A percentile compares a stretch with the other conserved stretches of the same genome.
Conservation (phyloP, 2,113 vertebrate genomes). For the Strigops habroptila region DNA sequence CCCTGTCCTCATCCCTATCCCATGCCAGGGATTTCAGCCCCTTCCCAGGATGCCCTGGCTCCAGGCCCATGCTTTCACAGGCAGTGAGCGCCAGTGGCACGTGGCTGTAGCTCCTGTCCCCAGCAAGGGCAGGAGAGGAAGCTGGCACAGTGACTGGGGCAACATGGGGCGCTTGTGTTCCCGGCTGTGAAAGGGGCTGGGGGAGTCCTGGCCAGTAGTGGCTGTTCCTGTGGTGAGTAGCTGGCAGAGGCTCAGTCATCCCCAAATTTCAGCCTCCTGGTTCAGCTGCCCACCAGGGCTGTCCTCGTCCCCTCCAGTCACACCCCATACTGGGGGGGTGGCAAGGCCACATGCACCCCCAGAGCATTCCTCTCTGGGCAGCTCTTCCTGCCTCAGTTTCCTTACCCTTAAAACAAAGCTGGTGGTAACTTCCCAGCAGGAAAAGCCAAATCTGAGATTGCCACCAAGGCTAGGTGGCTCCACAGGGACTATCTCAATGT, state of each 20-base stretch:
- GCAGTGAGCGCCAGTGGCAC: neutral
- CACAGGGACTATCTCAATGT: neutral
- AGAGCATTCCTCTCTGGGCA: neutral
- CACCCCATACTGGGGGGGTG: too few relatives aligned
- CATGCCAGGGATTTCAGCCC: neutral
- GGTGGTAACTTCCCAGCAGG: neutral
- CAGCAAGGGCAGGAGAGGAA: neutral
- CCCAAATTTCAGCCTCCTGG: accelerated
- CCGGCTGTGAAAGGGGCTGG: neutral
- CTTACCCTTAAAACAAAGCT: neutral
- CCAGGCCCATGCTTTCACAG: neutral
- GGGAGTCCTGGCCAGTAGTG: neutral
- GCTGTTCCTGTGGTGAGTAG: neutral
- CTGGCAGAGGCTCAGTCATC: neutral
- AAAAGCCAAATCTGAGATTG: neutral
- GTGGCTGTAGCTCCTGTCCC: neutral
- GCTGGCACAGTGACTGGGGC: neutral
- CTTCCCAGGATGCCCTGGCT: accelerated
- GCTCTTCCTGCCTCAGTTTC: neutral
- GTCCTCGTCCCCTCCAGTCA: accelerated
- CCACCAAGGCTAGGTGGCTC: neutral
- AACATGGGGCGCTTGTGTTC: neutral
- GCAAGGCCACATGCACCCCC: neutral
- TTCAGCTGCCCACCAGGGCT: neutral
- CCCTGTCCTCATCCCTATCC: neutral